phyloP scores from a whole-genome alignment of 2,113 vertebrate species.

The Fulmarus glacialis region DNA sequence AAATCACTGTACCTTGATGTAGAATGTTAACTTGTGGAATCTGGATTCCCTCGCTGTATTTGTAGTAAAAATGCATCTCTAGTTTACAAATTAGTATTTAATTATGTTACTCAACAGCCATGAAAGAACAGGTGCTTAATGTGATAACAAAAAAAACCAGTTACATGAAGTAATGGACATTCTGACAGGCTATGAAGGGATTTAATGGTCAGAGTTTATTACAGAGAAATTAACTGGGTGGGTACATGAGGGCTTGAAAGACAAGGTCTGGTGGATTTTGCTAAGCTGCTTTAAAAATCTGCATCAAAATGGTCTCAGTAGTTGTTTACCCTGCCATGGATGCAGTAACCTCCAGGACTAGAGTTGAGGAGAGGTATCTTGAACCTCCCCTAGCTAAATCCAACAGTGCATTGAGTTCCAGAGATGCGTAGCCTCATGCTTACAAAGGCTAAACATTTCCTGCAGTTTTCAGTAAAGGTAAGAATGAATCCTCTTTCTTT shows the following conservation, averaged over 20 bases:
- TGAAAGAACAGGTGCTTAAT: not conserved
- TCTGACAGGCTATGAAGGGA: not conserved
- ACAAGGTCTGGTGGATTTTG: not conserved
- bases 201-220: not conserved
- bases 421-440: not conserved
- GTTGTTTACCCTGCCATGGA: not conserved
- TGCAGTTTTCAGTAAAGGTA: not conserved
- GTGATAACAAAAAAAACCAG: not conserved
- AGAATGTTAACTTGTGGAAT: not conserved
- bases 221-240: not conserved
- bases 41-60: not conserved
- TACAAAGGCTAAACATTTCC: not conserved
- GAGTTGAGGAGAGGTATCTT: not conserved
- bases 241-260: not conserved
- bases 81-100: slow-evolving; percentile 28
- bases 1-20: slow-evolving; percentile 16
- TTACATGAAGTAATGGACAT: not conserved
- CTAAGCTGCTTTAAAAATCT: not conserved
- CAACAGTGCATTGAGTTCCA: not conserved
- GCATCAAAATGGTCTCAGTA: not conserved
- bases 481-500: not conserved
- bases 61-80: slow-evolving; percentile 57
- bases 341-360: not conserved
- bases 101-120: not conserved
- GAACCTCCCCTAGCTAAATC: not conserved